phyloP scores from a whole-genome alignment of 2,888 invertebrate species.

The Serrognathus titanus region DNA sequence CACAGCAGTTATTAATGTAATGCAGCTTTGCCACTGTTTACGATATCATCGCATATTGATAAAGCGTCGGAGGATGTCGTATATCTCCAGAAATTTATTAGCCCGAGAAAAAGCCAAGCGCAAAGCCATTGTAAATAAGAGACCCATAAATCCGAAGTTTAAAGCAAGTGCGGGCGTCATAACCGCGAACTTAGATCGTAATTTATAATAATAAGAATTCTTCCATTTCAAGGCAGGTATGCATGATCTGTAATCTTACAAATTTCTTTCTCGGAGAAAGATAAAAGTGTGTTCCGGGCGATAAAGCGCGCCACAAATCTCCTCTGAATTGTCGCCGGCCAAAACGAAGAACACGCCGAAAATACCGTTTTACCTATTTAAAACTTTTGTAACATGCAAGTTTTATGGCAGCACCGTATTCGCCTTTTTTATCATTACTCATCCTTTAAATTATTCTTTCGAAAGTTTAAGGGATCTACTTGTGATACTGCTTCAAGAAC shows the following conservation, averaged over 20 bases:
- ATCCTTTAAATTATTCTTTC: neutral
- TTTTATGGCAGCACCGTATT: no score
- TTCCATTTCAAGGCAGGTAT: conserved; percentile 39
- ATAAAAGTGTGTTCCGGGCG: conserved; percentile 45
- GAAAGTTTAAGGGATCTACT: no score
- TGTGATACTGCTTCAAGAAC: no score
- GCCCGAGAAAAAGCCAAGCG: conserved; percentile 9
- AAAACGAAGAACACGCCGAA: conserved; percentile 4
- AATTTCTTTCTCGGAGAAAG: conserved; percentile 41
- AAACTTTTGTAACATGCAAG: no score
- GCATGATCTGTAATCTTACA: conserved; percentile 45
- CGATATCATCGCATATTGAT: conserved; percentile 2
- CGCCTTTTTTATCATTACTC: neutral
- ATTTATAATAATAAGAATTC: conserved; percentile 44
- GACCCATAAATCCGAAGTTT: conserved; percentile 38
- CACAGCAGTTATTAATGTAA: no score
- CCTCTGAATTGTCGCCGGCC: conserved; percentile 35
- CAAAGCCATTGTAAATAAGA: conserved; percentile 35
- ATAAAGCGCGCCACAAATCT: conserved; percentile 47
- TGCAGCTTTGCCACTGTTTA: neutral
- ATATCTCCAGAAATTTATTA: conserved; percentile 17
- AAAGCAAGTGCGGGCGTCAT: conserved; percentile 33
- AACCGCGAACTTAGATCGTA: conserved; percentile 40
- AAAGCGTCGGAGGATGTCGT: conserved; percentile 7
- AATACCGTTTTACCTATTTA: no score